These are phyloP conservation scores for Hydrozoanthus gracilis DNA, from an alignment of 92 coral and sea anemone genomes.

Conservation along the genomic window DNA sequence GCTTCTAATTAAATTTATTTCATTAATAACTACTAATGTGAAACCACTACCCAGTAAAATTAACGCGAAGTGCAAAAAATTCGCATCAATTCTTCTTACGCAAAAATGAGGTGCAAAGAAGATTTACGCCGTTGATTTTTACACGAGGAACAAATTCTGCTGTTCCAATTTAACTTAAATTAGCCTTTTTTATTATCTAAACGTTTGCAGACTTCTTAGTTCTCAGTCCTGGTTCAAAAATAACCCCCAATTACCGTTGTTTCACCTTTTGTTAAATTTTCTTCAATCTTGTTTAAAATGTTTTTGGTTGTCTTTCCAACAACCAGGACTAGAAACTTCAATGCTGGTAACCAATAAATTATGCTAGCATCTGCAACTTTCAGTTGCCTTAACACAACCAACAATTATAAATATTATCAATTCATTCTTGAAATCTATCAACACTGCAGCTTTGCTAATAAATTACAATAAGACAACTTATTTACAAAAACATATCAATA, in stretches of 20 bases:
- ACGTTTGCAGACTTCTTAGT: background rate
- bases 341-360: no score
- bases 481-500: constrained; percentile 21
- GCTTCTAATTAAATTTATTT: background rate
- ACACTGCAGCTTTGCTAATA: constrained; percentile 34
- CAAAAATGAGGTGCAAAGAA: background rate
- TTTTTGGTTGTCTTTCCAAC: background rate
- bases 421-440: constrained; percentile 22
- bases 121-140: background rate
- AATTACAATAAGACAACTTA: constrained; percentile 45
- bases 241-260: background rate
- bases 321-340: no score
- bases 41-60: background rate
- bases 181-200: no score
- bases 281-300: background rate
- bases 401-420: constrained; percentile 36
- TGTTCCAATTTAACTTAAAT: background rate
- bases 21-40: background rate
- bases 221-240: background rate
- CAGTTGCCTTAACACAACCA: constrained; percentile 22
- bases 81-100: background rate
- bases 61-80: background rate
- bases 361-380: constrained; percentile 22
- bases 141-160: background rate
- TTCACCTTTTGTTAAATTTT: no score